Evolutionary conservation across 2,888 invertebrate genomes (phyloP), one percentile per base, ranked within the genome.

Genomic region (Elegia similella): DNA sequence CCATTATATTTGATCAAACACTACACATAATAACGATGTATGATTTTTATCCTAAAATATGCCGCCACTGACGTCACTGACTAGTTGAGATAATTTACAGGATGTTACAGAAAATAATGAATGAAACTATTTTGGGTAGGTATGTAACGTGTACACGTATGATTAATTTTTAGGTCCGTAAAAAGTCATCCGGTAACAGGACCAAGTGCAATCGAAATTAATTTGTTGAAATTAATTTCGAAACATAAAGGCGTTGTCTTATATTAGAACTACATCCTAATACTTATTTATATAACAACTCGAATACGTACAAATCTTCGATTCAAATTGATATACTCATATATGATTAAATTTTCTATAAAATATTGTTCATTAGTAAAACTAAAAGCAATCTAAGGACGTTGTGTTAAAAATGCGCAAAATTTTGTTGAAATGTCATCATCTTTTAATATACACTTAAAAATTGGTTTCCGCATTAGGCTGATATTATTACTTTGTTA

Each of bases 281-380:
- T 62, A 71, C 68, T 71, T 73, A 78, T 77, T 79, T 73, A 76
- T 82, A 80, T 79, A 82, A 82, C 81, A 81, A 75, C 66, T 72
- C 70, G 72, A 76, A 72, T 78, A 80, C 74, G 69, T 74, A 73
- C 67, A 73, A 72, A 72, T 55, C 72, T 83, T 83, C 78, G 82
- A 82, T 84, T 73, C 76, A 79, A 73, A 73, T 75, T 73, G 72
- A 75, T 52, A 42, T 42, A 30, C 30, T 53, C 23, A 1, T 52
- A 38, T 32, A 32, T 44, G 12, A 23, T 23, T 46, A 6, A 50
- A 7, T 50, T 16, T 50, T 46, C 46, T 10, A 46, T 46, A 46
- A 71, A 78, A 38, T 38, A 12, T 38, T n/a, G n/a, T 38, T 81
- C 75, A 80, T 76, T 70, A 75, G 73, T 12, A 46, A 46, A 23